These are phyloP conservation scores for Arctocebus calabarensis DNA, from an alignment of 2,797 vertebrate species.

Conservation along the genomic window DNA sequence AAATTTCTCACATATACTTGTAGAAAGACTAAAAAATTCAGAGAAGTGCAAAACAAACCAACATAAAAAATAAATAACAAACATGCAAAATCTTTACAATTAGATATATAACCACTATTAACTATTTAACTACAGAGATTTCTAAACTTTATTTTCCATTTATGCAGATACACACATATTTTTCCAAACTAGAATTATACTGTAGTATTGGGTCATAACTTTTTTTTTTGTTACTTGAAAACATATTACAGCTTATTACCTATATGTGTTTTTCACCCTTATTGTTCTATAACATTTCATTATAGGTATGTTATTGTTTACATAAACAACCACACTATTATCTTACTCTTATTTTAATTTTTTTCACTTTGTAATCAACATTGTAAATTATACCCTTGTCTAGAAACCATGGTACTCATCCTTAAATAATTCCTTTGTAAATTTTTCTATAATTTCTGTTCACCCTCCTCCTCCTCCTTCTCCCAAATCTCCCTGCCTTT, in stretches of 20 bases:
- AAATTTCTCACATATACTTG: not conserved
- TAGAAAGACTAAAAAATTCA: conserved; percentile 14
- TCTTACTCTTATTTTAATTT: conserved; percentile 10
- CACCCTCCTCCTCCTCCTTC: not conserved
- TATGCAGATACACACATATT: not conserved
- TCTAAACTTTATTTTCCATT: conserved; percentile 30
- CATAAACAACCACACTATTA: not conserved
- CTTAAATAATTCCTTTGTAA: conserved; percentile 60
- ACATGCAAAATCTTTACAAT: not conserved
- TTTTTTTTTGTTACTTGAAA: not conserved
- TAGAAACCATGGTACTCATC: not conserved
- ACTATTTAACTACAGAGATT: not conserved
- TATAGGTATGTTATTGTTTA: not conserved
- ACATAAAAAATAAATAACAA: conserved; percentile 9
- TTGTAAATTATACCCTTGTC: conserved; percentile 11
- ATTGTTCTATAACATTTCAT: conserved; percentile 13
- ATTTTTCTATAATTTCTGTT: not conserved
- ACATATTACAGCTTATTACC: not conserved
- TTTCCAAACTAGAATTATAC: conserved; percentile 32
- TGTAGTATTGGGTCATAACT: not conserved
- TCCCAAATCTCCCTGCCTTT: not conserved
- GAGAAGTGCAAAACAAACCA: not conserved
- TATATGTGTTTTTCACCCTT: not conserved
- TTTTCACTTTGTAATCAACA: conserved; percentile 30
- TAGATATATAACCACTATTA: not conserved